A percentile compares a stretch with the other conserved stretches of the same genome.
These are phyloP conservation scores for Strigamia crassipes DNA, from an alignment of 2,888 invertebrate genomes.

Conservation along the genomic window DNA sequence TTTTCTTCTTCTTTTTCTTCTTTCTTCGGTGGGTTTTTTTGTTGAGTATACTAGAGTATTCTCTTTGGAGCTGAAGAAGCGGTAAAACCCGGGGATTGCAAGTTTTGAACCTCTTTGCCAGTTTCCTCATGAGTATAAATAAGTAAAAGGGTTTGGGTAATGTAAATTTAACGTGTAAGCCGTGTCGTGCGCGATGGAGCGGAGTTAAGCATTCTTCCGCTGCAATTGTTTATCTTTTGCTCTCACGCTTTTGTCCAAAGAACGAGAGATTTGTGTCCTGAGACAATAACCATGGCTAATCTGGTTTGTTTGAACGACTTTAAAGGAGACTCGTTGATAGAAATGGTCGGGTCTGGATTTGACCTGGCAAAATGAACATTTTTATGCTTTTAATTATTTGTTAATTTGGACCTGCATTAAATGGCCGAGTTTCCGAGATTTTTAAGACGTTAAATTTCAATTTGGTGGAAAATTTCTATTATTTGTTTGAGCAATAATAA, in stretches of 20 bases:
- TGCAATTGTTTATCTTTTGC: neutral
- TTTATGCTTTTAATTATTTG: too few relatives aligned
- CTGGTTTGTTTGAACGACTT: neutral
- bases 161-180: slow-evolving; percentile 1
- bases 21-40: too few relatives aligned
- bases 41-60: neutral
- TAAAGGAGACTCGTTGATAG: neutral
- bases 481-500: too few relatives aligned
- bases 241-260: neutral
- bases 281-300: neutral
- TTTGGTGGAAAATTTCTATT: too few relatives aligned
- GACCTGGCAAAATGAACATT: too few relatives aligned
- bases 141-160: slow-evolving; percentile 4
- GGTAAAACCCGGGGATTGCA: neutral
- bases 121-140: neutral
- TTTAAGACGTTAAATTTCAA: too few relatives aligned
- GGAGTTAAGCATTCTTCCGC: neutral
- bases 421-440: too few relatives aligned
- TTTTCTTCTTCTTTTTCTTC: too few relatives aligned
- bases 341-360: neutral
- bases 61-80: neutral
- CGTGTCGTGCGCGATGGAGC: neutral
- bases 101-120: neutral
- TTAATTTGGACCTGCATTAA: too few relatives aligned
- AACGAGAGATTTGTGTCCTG: neutral